Conservation (phyloP, 2,113 vertebrate genomes). For the Chaetorhynchus papuensis region DNA sequence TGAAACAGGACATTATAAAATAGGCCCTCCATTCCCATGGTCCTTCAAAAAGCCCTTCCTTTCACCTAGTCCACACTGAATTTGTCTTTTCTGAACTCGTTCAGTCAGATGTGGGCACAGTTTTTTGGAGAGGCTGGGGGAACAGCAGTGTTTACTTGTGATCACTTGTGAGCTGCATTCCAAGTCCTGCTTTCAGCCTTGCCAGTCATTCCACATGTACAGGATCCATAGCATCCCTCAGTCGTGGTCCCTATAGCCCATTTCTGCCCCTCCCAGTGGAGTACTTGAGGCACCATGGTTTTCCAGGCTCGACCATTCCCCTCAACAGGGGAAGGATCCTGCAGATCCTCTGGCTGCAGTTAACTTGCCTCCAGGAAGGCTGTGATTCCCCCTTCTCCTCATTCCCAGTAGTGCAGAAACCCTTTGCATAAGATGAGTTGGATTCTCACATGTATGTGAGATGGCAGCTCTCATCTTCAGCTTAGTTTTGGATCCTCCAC, state of each 20-base stretch:
- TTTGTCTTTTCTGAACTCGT: not conserved
- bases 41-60: not conserved
- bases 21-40: not conserved
- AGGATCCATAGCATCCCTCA: not conserved
- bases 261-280: not conserved
- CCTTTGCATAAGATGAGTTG: not conserved
- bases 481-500: not conserved
- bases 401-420: not conserved
- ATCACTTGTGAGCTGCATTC: not conserved
- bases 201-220: rapidly evolving
- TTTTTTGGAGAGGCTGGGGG: not conserved
- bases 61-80: not conserved
- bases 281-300: rapidly evolving
- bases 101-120: not conserved
- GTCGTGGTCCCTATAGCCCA: not conserved
- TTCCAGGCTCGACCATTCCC: not conserved
- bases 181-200: not conserved
- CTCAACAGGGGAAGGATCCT: not conserved
- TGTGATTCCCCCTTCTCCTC: not conserved
- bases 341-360: not conserved
- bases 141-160: not conserved
- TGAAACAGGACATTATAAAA: constrained; percentile 34
- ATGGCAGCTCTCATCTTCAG: not conserved
- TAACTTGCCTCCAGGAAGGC: not conserved
- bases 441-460: not conserved